Base-by-base conservation (phyloP, 35 echinoderm and acorn worm species). In the Hemicentrotus pulcherrimus region DNA sequence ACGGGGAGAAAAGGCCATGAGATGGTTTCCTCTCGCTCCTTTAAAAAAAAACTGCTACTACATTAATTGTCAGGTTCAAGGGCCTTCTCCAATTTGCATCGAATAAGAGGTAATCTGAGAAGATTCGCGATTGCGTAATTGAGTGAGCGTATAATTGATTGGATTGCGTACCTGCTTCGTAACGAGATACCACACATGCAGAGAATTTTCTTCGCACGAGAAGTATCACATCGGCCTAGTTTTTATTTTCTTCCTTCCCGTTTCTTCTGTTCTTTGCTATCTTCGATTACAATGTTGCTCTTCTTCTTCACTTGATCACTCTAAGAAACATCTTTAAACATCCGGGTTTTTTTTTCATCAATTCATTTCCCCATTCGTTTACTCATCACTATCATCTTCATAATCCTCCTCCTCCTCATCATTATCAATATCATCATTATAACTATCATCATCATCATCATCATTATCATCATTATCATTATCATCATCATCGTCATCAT, bases 401-500 rank as follows among this genome's bases (percentile, higher is more conserved):
- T 52, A 52, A 52, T 41, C 35, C 0, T 41, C 35, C 35, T 41
- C 35, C 35, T 1, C 35, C 35, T 41, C 35, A 41, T 0, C 35
- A 41, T 41, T 3, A 41, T 41, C 35, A 41, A 1, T 41, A 41
- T 41, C 35, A 3, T 41, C 35, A 41, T 41, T 3, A 41, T 3
- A 41, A 41, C 3, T 3, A 41, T 0, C 35, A 41, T 41, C 86
- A 87, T 87, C 86, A 87, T 87, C 86, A 87, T 22, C 86, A 10
- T 87, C 19, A 87, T 22, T 7, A 87, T 87, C 9, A 86, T 86
- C 71, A 86, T 86, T 4, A 86, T 86, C 71, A 4, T 86, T 4
- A 86, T 86, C 71, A 86, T 86, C 71, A 86, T 86, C 71, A 86
- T 86, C 71, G 31, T 86, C 71, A 86, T 86, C 71, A 86, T 86